phyloP scores from a whole-genome alignment of 2,888 invertebrate species.

The Galeruca laticollis region DNA sequence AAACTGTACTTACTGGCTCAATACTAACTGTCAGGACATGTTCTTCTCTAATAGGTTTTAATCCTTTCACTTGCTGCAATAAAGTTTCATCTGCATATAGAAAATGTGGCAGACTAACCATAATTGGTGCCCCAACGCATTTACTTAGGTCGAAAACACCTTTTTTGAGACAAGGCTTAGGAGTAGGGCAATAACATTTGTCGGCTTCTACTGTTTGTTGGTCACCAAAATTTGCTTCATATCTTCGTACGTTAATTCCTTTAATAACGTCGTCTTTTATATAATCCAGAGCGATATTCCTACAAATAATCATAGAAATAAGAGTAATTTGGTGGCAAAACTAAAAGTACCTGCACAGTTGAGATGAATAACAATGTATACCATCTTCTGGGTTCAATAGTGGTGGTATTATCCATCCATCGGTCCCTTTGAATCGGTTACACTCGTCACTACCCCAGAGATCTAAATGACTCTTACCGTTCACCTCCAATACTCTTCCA shows the following conservation, averaged over 20 bases:
- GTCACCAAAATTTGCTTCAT: conserved; percentile 79
- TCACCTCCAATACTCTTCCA: conserved; percentile 78
- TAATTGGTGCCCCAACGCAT: conserved; percentile 79
- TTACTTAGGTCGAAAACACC: conserved; percentile 78
- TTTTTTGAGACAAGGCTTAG: conserved; percentile 75
- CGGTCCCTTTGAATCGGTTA: conserved; percentile 82
- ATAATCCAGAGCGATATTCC: conserved; percentile 74
- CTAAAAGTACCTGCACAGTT: conserved; percentile 76
- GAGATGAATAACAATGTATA: conserved; percentile 78
- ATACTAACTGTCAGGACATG: conserved; percentile 83
- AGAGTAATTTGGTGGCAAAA: neutral
- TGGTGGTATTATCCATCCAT: conserved; percentile 89
- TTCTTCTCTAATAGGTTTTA: conserved; percentile 75
- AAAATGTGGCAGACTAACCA: conserved; percentile 85
- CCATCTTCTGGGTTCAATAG: conserved; percentile 72
- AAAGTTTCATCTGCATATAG: conserved; percentile 70
- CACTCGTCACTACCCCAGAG: conserved; percentile 79
- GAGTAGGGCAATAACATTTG: conserved; percentile 70
- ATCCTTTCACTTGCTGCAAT: conserved; percentile 70
- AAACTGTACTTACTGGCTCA: conserved; percentile 80
- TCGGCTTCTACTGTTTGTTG: conserved; percentile 69
- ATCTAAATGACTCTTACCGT: conserved; percentile 73
- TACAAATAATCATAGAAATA: conserved; percentile 54
- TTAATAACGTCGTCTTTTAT: conserved; percentile 72
- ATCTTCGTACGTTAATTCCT: conserved; percentile 77